phyloP scores from a whole-genome alignment of 2,888 invertebrate genomes.

The Netelia fuscicornis region DNA sequence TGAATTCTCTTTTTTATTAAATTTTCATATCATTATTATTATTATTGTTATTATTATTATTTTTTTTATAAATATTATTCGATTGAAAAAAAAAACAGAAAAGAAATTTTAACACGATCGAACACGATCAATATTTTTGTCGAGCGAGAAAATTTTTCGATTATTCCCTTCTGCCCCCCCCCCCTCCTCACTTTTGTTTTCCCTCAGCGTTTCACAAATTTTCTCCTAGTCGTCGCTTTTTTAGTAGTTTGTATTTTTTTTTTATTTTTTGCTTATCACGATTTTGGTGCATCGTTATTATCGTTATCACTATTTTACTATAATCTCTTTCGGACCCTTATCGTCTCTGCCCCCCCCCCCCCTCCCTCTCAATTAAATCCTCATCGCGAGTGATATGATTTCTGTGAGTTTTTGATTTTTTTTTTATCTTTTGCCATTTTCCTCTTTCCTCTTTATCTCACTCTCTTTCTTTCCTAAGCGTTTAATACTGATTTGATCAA shows the following conservation, averaged over 20 bases:
- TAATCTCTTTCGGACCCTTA: constrained; percentile 70
- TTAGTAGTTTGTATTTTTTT: not conserved
- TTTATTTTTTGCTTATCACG: constrained; percentile 48
- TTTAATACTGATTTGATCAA: constrained; percentile 80
- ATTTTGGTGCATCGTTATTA: constrained; percentile 65
- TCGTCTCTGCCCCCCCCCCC: not conserved
- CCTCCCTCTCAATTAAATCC: constrained; percentile 48
- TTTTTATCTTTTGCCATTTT: constrained; percentile 51
- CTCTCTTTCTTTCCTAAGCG: constrained; percentile 60
- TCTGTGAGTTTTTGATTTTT: constrained; percentile 78
- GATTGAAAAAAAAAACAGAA: not conserved
- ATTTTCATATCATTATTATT: not conserved
- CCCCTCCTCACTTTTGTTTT: constrained; percentile 40
- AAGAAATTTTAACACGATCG: not conserved
- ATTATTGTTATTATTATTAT: no score
- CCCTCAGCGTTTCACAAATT: not conserved
- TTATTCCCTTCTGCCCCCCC: constrained; percentile 69
- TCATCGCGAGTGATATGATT: constrained; percentile 78
- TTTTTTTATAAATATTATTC: not conserved
- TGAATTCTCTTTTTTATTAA: not conserved
- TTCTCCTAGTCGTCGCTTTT: constrained; percentile 33
- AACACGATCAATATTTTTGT: not conserved
- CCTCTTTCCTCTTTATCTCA: constrained; percentile 63
- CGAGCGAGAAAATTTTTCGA: not conserved
- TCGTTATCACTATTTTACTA: constrained; percentile 67